Conservation (phyloP, 2,888 invertebrate genomes). For the Drosophila tripunctata region DNA sequence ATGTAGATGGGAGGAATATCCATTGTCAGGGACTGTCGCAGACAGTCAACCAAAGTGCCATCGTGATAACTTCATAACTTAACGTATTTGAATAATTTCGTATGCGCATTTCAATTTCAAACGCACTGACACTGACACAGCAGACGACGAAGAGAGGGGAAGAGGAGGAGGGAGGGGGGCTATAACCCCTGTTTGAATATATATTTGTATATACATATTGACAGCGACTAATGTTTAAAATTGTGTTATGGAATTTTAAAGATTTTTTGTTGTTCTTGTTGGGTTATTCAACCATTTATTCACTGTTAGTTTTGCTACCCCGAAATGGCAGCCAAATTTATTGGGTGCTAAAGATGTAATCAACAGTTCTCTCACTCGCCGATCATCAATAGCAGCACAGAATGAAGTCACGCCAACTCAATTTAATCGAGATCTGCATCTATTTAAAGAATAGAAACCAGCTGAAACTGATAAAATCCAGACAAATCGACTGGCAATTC, state of each 20-base stretch:
- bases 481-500: slow-evolving; percentile 19
- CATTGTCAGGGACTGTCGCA: slow-evolving; percentile 64
- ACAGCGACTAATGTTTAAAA: slow-evolving; percentile 77
- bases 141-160: slow-evolving; percentile 7
- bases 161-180: slow-evolving; percentile 15
- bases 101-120: slow-evolving; percentile 77
- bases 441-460: slow-evolving; percentile 7
- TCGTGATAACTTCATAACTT: slow-evolving; percentile 81
- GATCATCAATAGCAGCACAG: slow-evolving; percentile 21
- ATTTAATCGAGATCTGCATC: slow-evolving; percentile 15
- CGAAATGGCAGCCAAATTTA: slow-evolving; percentile 43
- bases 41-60: slow-evolving; percentile 62
- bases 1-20: slow-evolving; percentile 51
- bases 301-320: slow-evolving; percentile 51
- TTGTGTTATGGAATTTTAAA: slow-evolving; percentile 41
- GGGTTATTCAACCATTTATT: slow-evolving; percentile 34
- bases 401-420: slow-evolving; percentile 21
- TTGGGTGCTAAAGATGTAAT: slow-evolving; percentile 52
- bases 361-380: slow-evolving; percentile 25
- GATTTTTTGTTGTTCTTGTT: slow-evolving; percentile 11
- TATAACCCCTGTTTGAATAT: slow-evolving; percentile 37
- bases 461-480: neutral
- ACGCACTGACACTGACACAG: slow-evolving; percentile 41
- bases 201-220: slow-evolving; percentile 52
- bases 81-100: slow-evolving; percentile 78